Evolutionary conservation across 2,113 vertebrate species (phyloP), one percentile per base, ranked within the genome.

Genomic region (Sebastes schlegelii): DNA sequence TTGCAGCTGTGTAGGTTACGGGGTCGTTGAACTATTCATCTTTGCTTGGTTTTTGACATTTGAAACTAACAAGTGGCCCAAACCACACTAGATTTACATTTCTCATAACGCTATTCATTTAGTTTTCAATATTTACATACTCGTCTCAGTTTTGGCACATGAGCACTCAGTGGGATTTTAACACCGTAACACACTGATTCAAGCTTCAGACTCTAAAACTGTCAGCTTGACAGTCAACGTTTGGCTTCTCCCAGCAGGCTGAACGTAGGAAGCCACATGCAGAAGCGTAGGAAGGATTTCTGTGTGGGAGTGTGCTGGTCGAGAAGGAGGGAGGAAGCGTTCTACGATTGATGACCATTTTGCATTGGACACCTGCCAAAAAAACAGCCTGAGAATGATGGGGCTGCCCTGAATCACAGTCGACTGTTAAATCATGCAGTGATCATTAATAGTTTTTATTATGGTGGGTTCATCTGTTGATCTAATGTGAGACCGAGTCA

Each of bases 291-390:
- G 45, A 67, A 54, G 63, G 48, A 58, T 70, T 74, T 76, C 21
- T 63, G 63, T 74, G 74, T 84, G 63, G 74, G 74, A 77, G 74
- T 75, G 57, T 40, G 43, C 48, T 68, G 77, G 70, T 76, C 26
- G 12, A 48, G 45, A 85, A 67, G 2, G 48, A 77, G 63, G 63
- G 65, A 85, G 64, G 1, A 42, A 34, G 34, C 34, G 34, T 34
- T 76, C 84, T 80, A 40, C 40, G 5, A 74, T 58, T 80, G 68
- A 74, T 84, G 77, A 77, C 79, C 55, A 75, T 49, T 89, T 82
- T 78, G 42, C 45, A 55, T 70, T 83, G 83, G 74, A 78, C 34
- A 76, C 9, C 42, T 51, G 88, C 84, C 84, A 84, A 61, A 43
- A 78, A 5, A 14, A 17, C 23, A 23, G 48, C 54, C 54, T 45